Evolutionary conservation across 2,888 invertebrate species (phyloP).

Genomic region (Epirrhoe tristata): DNA sequence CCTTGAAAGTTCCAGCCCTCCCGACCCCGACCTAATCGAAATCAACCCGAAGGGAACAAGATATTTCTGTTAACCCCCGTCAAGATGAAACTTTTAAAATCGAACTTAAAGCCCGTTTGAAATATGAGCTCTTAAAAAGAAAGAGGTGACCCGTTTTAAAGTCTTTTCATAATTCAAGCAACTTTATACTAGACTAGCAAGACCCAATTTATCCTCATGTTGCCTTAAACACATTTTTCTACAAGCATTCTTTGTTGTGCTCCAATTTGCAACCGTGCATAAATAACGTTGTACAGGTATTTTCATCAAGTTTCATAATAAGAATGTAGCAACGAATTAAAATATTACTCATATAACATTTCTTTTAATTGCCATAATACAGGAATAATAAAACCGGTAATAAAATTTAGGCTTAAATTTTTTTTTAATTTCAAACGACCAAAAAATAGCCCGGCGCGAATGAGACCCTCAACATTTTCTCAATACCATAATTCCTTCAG

Average conservation of each 20-base stretch:
- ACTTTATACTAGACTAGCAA: constrained; percentile 10
- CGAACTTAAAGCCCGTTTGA: constrained; percentile 25
- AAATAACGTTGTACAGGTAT: constrained; percentile 16
- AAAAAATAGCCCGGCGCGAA: constrained; percentile 39
- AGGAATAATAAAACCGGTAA: background rate
- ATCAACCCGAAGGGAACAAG: constrained; percentile 52
- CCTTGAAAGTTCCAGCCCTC: constrained; percentile 49
- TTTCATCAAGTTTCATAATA: constrained; percentile 18
- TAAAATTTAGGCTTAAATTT: constrained; percentile 31
- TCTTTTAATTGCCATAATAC: background rate
- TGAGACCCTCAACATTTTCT: constrained; percentile 47
- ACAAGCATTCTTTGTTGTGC: constrained; percentile 17
- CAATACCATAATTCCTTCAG: constrained; percentile 46
- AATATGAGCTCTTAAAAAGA: constrained; percentile 27
- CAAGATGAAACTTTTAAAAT: constrained; percentile 38
- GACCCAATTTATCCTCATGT: constrained; percentile 17
- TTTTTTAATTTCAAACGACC: constrained; percentile 43
- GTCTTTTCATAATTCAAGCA: constrained; percentile 21
- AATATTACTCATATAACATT: background rate
- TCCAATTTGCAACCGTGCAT: constrained; percentile 17
- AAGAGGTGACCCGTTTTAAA: constrained; percentile 29
- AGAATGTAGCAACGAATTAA: background rate
- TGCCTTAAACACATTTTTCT: constrained; percentile 17
- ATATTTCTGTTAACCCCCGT: constrained; percentile 34
- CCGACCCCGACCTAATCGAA: constrained; percentile 53